Conservation (phyloP, 2,888 invertebrate species). For the Aelia acuminata region DNA sequence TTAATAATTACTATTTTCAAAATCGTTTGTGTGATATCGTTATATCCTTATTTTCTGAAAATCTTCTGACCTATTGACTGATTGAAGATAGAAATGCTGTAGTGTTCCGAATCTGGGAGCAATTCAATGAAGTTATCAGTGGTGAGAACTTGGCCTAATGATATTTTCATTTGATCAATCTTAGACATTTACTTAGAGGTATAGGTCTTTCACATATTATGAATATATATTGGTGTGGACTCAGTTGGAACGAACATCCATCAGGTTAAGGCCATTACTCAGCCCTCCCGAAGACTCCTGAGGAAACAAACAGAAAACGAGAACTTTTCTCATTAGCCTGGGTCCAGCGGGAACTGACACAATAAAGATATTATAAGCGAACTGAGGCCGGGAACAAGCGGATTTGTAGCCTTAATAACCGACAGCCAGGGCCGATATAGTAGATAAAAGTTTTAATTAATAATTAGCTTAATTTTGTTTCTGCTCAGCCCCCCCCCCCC, state of each 20-base stretch:
- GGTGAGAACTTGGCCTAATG: no score
- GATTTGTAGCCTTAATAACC: slow-evolving; percentile 56
- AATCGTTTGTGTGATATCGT: no score
- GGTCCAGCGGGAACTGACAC: slow-evolving; percentile 55
- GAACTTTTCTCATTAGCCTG: slow-evolving; percentile 54
- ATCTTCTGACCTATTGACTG: no score
- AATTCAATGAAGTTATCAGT: no score
- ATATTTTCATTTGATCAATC: no score
- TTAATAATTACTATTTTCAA: no score
- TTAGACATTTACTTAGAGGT: no score
- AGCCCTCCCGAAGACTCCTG: neutral
- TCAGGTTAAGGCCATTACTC: neutral
- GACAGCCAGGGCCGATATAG: slow-evolving; percentile 46
- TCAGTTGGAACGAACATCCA: neutral
- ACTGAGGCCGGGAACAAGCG: slow-evolving; percentile 38
- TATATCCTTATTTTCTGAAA: no score
- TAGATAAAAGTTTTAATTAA: slow-evolving; percentile 56
- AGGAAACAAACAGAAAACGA: slow-evolving; percentile 36
- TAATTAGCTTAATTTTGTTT: slow-evolving; percentile 55
- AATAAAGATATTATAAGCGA: slow-evolving; percentile 64
- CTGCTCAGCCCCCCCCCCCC: neutral
- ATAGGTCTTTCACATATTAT: no score
- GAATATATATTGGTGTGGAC: no score
- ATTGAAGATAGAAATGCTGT: no score
- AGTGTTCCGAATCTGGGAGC: no score